Base-by-base conservation (phyloP, 2,797 vertebrate species). In the Epinephelus coioides region DNA sequence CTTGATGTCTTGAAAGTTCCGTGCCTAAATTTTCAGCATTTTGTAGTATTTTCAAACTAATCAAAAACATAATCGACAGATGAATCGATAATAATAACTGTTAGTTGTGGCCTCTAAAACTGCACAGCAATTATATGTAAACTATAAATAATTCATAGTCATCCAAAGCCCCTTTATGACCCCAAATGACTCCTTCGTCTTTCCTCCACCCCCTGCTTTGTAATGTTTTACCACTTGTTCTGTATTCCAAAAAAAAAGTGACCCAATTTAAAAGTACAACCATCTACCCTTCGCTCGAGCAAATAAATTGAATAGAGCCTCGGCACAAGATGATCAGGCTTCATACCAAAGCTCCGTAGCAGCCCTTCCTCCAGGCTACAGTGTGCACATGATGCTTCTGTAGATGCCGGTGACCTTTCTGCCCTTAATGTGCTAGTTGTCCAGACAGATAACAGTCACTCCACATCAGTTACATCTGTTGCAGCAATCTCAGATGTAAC, bases 361-460 rank as follows among this genome's bases (percentile, higher is more conserved):
- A 62, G 79, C 73, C 64, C 27, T 76, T 71, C 71, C 85, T 78
- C 23, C 15, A 3, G 86, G 86, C 69, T 72, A 69, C 75, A 47
- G 23, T 38, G 70, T 76, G 60, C 82, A 83, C 63, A 87, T 73
- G 73, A 86, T 85, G 85, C 85, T 59, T 82, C 76, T 72, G 78
- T 40, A 71, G 86, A 89, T 50, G 74, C 75, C 43, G 6, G 18
- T 81, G 90, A 91, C 86, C 87, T 76, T 76, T 63, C 54, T 82
- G 91, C 63, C 86, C 91, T 83, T 79, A 80, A 89, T 73, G 87
- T 83, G 88, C 65, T 73, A 78, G 47, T 68, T 90, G 90, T 89
- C 89, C 79, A 88, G 88, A 89, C 81, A 59, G 69, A 92, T 91
- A 78, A 92, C 84, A 67, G 40, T 91, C 93, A 90, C 68, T 84